Base-by-base conservation (phyloP, 2,888 invertebrate genomes). In the Creontiades dilutus region DNA sequence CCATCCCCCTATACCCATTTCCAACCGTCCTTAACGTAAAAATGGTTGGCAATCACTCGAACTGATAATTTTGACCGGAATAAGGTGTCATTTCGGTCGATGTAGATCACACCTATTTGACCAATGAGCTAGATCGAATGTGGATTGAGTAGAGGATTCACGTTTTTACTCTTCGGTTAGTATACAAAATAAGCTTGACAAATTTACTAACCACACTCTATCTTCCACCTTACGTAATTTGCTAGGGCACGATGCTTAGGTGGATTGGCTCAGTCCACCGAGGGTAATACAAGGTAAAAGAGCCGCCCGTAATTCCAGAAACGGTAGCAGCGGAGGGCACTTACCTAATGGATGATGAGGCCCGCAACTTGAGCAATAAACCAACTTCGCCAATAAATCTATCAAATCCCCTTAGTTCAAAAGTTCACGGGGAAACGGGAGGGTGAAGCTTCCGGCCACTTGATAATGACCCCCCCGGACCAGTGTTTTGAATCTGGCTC, bases 331-430 rank as follows among this genome's bases (percentile, higher is more conserved):
- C 11, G 12, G 28, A 78, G 78, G 5, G 28, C 28, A 78, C 14
- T n/a, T 27, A 78, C 78, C 46, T 78, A 78, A 78, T 78, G 27
- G 78, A 78, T 28, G 78, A 78, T 14, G 78, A 61, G 61, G 1
- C 61, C 37, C 61, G 19, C 28, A 46, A 78, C 37, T 78, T 78
- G 78, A 9, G 78, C 78, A 28, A 78, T 78, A 28, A 28, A 78
- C 28, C 78, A 78, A 78, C 37, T 78, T 78, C 11, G 78, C 28
- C 78, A 28, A 78, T 78, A 78, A 78, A 78, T 78, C 78, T 78
- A 78, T 78, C 78, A 28, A 78, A 28, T 7, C 78, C 46, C 37
- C 78, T 28, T 14, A 37, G 78, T 37, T 13, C 37, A n/a, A 78
- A 78, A 78, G 78, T 78, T 78, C 13, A 13, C n/a, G 5, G 75